Conservation (phyloP, 1,140 invertebrate species). For the Pogonomyrmex californicus region DNA sequence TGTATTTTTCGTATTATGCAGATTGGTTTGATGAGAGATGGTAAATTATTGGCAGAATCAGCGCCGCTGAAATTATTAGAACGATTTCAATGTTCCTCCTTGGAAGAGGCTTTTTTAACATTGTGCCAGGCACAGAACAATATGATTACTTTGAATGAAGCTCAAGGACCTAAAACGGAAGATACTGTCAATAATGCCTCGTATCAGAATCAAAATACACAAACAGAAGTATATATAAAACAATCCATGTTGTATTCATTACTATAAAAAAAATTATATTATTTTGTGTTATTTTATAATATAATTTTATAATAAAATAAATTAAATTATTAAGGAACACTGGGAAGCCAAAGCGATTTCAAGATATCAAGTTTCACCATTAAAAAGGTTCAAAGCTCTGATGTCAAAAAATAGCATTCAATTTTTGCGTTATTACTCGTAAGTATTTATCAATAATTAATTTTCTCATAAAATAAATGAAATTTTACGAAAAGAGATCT, state of each 20-base stretch:
- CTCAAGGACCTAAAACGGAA: neutral
- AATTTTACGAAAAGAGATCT: neutral
- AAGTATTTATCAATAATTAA: slow-evolving; percentile 15
- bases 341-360: neutral
- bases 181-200: neutral
- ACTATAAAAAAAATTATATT: neutral
- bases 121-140: slow-evolving; percentile 89
- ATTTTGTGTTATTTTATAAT: slow-evolving; percentile 2
- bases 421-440: slow-evolving; percentile 87
- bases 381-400: slow-evolving; percentile 82
- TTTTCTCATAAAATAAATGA: neutral
- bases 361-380: slow-evolving; percentile 7
- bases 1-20: slow-evolving; percentile 78
- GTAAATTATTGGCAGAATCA: slow-evolving; percentile 94
- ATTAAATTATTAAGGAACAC: slow-evolving; percentile 16
- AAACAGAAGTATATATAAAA: slow-evolving; percentile 15
- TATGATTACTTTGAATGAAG: neutral
- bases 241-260: neutral
- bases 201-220: neutral
- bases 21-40: slow-evolving; percentile 96
- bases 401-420: slow-evolving; percentile 90
- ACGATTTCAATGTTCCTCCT: slow-evolving; percentile 89
- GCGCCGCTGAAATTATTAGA: slow-evolving; percentile 90
- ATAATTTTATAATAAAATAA: neutral
- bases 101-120: slow-evolving; percentile 92